Evolutionary conservation across 1,140 invertebrate species (phyloP), one percentile per base, ranked within the genome.

Genomic region (Philopotamus ludificatus): DNA sequence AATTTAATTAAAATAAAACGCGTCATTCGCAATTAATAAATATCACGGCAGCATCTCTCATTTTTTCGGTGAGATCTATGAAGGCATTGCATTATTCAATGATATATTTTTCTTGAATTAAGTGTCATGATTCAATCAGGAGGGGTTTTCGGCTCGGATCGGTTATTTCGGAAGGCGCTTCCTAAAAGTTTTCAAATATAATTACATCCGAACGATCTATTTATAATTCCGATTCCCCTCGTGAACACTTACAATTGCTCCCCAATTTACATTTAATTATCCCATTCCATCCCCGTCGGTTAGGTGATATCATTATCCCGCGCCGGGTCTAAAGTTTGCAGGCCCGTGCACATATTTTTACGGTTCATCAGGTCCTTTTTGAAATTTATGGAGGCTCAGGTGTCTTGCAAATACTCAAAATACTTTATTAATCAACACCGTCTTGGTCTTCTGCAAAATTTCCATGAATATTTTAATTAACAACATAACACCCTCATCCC

Each of bases 401-500:
- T 63, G 60, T 53, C 47, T 15, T 8, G 55, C 49, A 59, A 61
- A 61, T 59, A 45, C 21, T 23, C 50, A 62, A 59, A 61, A 57
- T 51, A 59, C 50, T 66, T 62, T 66, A 66, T 66, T 66, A 66
- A 66, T 66, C 65, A 66, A 50, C 55, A 59, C 49, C 63, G 3
- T 16, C 44, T 47, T 44, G 55, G 54, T 54, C 51, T 66, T 59
- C n/a, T n/a, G 42, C 20, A 55, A 62, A 62, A 66, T 66, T 66
- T 62, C 51, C 65, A 66, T 66, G 65, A 66, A 66, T 66, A 66
- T 62, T 66, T 66, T 62, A 66, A 66, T 66, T 66, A 66, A 61
- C 65, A 23, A 42, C 41, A 62, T 45, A 53, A 21, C 60, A 42
- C 51, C 34, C 20, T n/a, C n/a, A 34, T 51, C 22, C 8, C 7